Base-by-base conservation (phyloP, 2,797 vertebrate species). In the Echeneis naucrates region DNA sequence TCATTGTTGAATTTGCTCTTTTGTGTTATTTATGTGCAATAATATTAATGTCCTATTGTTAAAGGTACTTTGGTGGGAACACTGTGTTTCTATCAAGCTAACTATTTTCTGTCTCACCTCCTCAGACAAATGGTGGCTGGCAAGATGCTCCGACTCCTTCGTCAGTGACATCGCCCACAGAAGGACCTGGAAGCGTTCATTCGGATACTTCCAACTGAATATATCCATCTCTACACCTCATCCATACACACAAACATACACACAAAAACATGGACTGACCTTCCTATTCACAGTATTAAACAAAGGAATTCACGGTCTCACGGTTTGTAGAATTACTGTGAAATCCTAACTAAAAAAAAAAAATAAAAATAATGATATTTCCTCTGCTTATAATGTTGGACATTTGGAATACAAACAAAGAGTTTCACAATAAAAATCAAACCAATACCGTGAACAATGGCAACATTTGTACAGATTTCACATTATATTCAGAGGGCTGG, bases 131-230 rank as follows among this genome's bases (percentile, higher is more conserved):
- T 86, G 98, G 98, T 88, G 97, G 97, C 92, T 99, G 98, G 98
- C 98, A 98, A 94, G 98, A 98, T 88, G 97, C 97, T 91, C 97
- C 98, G 68, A 99, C 98, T 94, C 98, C 98, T 81, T 99, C 98
- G 68, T 99, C 98, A 89, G 97, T 99, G 95, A 99, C 97, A 94
- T 99, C 98, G 91, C 98, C 98, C 92, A 99, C 98, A 94, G 98
- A 99, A 98, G 98, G 98, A 95, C 98, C 98, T 75, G 98, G 97
- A 93, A 99, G 98, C 76, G 97, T 98, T 91, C 98, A 99, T 95
- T 99, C 98, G 91, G 98, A 99, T 94, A 99, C 98, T 93, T 99
- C 97, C 96, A 99, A 99, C 96, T 99, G 97, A 99, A 96, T 95
- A 94, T 89, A 92, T 92, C 80, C 85, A 81, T 87, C 84, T 89